A percentile compares a stretch with the other conserved stretches of the same genome.
phyloP scores from a whole-genome alignment of 2,888 invertebrate genomes.

The Cantharis lateralis region DNA sequence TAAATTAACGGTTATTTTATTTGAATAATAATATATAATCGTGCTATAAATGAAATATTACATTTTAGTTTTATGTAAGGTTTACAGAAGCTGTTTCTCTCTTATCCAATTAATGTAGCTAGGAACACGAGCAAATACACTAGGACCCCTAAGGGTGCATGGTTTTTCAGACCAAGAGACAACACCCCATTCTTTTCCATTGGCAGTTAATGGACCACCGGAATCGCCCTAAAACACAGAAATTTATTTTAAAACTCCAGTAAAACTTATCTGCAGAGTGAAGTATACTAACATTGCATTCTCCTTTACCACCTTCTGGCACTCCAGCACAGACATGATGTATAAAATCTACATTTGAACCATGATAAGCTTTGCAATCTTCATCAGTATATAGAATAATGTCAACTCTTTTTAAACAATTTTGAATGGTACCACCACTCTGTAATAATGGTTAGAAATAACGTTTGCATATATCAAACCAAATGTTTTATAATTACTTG shows the following conservation, averaged over 20 bases:
- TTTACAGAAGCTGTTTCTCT: background rate
- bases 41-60: too few relatives aligned
- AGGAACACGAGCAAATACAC: constrained; percentile 55
- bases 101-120: constrained; percentile 44
- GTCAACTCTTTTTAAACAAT: constrained; percentile 50
- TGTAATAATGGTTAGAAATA: background rate
- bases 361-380: constrained; percentile 8
- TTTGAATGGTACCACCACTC: constrained; percentile 31
- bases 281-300: background rate
- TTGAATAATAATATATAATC: too few relatives aligned
- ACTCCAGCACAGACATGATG: constrained; percentile 52
- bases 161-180: constrained; percentile 57
- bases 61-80: too few relatives aligned
- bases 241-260: too few relatives aligned
- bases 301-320: constrained; percentile 37
- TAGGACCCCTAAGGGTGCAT: constrained; percentile 53
- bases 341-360: background rate
- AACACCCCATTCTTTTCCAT: constrained; percentile 52
- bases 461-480: background rate
- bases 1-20: too few relatives aligned
- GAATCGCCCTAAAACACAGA: constrained; percentile 36
- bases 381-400: constrained; percentile 48
- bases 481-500: constrained; percentile 15
- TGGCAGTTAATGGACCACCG: constrained; percentile 52
- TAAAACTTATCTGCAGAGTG: too few relatives aligned